Conservation (phyloP, 2,888 invertebrate species). For the Mythimna ferrago region DNA sequence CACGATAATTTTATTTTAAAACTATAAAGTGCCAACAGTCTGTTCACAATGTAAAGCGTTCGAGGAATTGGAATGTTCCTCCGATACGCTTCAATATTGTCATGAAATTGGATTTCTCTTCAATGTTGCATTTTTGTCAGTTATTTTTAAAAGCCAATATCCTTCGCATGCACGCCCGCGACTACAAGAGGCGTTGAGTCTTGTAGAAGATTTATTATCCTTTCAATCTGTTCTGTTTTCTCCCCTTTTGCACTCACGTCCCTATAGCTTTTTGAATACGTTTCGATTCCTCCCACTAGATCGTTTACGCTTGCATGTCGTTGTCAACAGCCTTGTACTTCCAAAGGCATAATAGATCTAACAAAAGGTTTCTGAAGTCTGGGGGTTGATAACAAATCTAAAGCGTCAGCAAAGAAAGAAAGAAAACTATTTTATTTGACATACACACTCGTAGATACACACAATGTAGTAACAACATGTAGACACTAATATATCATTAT, state of each 20-base stretch:
- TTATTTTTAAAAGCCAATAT: conserved; percentile 34
- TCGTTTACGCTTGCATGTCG: conserved; percentile 4
- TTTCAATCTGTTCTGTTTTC: conserved; percentile 19
- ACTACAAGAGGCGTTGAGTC: conserved; percentile 22
- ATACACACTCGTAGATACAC: too few species aligned
- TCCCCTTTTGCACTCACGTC: conserved; percentile 10
- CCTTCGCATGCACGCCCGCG: conserved; percentile 2
- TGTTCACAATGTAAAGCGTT: conserved; percentile 15
- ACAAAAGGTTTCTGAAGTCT: neutral
- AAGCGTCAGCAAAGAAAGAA: neutral
- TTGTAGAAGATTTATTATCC: conserved; percentile 26
- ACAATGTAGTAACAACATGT: too few species aligned
- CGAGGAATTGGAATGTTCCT: conserved; percentile 9
- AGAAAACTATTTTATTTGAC: too few species aligned
- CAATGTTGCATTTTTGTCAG: conserved; percentile 22
- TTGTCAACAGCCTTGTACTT: conserved; percentile 10
- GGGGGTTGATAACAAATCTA: neutral
- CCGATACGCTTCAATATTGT: conserved; percentile 24
- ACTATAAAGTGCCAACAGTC: conserved; percentile 1
- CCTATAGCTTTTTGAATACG: conserved; percentile 50
- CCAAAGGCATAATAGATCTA: neutral
- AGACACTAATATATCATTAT: too few species aligned
- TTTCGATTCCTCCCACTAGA: conserved; percentile 7
- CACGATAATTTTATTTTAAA: neutral
- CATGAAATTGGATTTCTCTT: conserved; percentile 32